Evolutionary conservation across 2,888 invertebrate species (phyloP).

Genomic region (Temnothorax rugatulus): DNA sequence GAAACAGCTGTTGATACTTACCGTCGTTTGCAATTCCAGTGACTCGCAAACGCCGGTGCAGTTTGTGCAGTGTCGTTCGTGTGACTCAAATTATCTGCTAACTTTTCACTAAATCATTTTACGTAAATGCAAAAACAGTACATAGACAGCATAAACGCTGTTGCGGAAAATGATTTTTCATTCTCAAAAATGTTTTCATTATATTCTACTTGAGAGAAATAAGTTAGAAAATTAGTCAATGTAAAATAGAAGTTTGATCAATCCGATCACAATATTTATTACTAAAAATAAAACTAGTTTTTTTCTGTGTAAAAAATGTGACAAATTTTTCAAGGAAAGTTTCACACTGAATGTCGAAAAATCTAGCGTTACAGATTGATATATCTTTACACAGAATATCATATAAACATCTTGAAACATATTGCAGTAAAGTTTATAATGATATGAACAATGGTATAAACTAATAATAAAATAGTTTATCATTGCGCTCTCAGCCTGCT

Average conservation of each 20-base stretch:
- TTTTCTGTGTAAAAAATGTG: not conserved
- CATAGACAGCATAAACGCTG: not conserved
- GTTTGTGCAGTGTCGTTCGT: slow-evolving; percentile 5
- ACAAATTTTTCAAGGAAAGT: not conserved
- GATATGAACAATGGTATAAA: not conserved
- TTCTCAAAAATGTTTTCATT: not conserved
- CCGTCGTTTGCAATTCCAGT: slow-evolving; percentile 5
- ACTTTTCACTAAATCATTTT: not conserved
- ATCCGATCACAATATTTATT: not conserved
- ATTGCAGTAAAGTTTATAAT: not conserved
- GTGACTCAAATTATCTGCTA: slow-evolving; percentile 12
- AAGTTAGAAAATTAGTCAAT: not conserved
- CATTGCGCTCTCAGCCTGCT: not conserved
- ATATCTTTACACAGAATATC: not conserved
- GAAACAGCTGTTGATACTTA: slow-evolving; percentile 4
- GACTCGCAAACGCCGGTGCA: slow-evolving; percentile 8
- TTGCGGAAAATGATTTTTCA: not conserved
- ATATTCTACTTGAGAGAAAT: not conserved
- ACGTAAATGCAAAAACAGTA: not conserved
- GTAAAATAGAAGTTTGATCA: not conserved
- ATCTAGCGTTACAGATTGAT: not conserved
- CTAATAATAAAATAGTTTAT: not conserved
- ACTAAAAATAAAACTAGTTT: not conserved
- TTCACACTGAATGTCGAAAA: not conserved
- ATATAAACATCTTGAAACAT: not conserved